Evolutionary conservation across 1,140 invertebrate species (phyloP), one percentile per base, ranked within the genome.

Genomic region (Pseudomyrmex pallidus): DNA sequence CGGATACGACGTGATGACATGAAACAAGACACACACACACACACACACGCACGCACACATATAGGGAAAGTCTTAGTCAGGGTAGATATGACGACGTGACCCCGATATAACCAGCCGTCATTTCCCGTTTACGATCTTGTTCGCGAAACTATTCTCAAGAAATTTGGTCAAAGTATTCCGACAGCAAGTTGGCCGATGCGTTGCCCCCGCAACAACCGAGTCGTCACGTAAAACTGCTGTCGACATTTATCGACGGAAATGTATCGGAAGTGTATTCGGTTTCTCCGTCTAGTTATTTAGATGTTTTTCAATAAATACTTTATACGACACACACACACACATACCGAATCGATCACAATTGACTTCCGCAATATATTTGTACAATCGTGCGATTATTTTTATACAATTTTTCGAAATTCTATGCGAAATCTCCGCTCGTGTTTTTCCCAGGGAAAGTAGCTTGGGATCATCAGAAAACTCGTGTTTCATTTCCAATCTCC

Each of bases 101-200:
- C 62, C 66, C 84, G 52, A 72, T 80, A 35, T 35, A 80, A 80
- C 44, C 44, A 50, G 22, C 12, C 54, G 22, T 59, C 54, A 48
- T 61, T 57, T 15, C 44, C 44, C 76, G 57, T 86, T 80, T 86
- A 86, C 62, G 85, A 86, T 62, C 56, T 0, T 15, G 22, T 59
- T 72, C 35, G 17, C n/a, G 62, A 48, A 68, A 74, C 54, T 54
- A 62, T 48, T 70, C 9, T 20, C 17, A 52, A 72, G 83, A 80
- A 78, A 72, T 61, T 78, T 50, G 62, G 15, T 46, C 35, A 46
- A 17, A 10, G 59, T n/a, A 48, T 61, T 10, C n/a, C 20, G 17
- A 62, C 25, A 9, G 50, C 70, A 68, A 68, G 25, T 72, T 82
- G 48, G 52, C 62, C 17, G 46, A 44, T 35, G 35, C 50, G 22